phyloP scores from a whole-genome alignment of 2,797 vertebrate genomes.

The Pangasius sanitwongsei region DNA sequence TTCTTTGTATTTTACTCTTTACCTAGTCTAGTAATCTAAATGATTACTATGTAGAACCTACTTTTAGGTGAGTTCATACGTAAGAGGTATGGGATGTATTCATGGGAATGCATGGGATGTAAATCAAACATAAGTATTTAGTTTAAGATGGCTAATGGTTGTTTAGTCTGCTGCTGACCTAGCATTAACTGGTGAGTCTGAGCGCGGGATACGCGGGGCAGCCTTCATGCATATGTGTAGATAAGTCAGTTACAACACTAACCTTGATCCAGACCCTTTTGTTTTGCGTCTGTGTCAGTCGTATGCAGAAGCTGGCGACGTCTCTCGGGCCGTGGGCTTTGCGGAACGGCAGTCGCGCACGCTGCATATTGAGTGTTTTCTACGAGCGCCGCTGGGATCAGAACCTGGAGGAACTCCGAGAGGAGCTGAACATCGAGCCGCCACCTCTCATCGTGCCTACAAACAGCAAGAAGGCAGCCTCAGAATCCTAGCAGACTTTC shows the following conservation, averaged over 20 bases:
- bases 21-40: neutral
- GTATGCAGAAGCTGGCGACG: constrained; percentile 74
- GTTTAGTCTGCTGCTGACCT: neutral
- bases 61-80: neutral
- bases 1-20: neutral
- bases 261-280: neutral
- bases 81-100: too few relatives aligned
- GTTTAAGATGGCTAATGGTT: neutral
- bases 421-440: constrained; percentile 85
- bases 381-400: constrained; percentile 94
- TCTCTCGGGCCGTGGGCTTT: constrained; percentile 90
- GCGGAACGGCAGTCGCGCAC: constrained; percentile 74
- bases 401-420: constrained; percentile 79
- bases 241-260: neutral
- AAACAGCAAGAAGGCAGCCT: constrained; percentile 39
- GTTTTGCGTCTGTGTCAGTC: constrained; percentile 67
- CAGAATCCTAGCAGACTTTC: neutral
- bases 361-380: constrained; percentile 86
- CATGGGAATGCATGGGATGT: neutral
- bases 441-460: constrained; percentile 58
- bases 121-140: neutral
- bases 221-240: neutral
- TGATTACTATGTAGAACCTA: neutral
- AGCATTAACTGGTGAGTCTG: neutral
- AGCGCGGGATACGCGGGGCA: neutral